These are phyloP conservation scores for Aphelenchoides bicaudatus DNA, from an alignment of 2,888 invertebrate genomes.

Conservation along the genomic window DNA sequence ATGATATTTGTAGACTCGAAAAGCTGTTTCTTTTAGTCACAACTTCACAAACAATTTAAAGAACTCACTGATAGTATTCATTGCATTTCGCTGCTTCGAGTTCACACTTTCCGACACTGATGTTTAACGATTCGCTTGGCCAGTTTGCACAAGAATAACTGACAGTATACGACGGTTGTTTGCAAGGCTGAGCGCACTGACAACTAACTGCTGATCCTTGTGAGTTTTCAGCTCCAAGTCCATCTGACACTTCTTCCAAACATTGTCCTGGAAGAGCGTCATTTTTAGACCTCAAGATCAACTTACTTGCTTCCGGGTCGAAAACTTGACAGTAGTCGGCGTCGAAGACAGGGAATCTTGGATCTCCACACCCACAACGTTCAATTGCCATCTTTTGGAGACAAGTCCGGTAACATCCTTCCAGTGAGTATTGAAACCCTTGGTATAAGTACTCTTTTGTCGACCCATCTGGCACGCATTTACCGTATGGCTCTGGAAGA, in stretches of 20 bases:
- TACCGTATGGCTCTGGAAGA: constrained; percentile 55
- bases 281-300: too few species aligned
- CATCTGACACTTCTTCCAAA: constrained; percentile 50
- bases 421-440: constrained; percentile 50
- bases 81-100: constrained; percentile 46
- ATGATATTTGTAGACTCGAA: too few species aligned
- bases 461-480: constrained; percentile 46
- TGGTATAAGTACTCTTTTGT: constrained; percentile 52
- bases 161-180: constrained; percentile 50
- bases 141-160: constrained; percentile 57
- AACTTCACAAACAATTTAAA: too few species aligned
- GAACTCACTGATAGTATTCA: constrained; percentile 53
- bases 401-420: constrained; percentile 58
- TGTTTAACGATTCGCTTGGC: constrained; percentile 53
- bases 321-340: constrained; percentile 51
- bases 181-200: constrained; percentile 55
- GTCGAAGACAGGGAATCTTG: constrained; percentile 51
- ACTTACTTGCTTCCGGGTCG: constrained; percentile 42
- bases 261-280: too few species aligned
- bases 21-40: too few species aligned
- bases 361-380: constrained; percentile 56
- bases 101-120: constrained; percentile 46
- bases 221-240: too few species aligned
- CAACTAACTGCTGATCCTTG: too few species aligned
- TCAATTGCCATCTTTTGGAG: constrained; percentile 53